Conservation (phyloP, 2,797 vertebrate genomes). For the Sebastes dallii region DNA sequence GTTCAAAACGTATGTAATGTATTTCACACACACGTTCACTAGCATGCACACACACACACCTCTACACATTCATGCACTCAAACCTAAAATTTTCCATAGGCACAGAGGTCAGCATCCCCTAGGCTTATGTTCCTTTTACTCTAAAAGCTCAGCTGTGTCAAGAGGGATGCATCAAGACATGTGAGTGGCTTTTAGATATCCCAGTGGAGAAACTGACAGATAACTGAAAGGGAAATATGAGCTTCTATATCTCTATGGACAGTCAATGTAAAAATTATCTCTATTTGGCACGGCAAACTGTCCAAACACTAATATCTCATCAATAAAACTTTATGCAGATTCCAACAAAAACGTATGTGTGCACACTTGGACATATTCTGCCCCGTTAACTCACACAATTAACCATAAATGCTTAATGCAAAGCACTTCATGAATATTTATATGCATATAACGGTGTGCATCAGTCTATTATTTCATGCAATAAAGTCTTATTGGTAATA, state of each 20-base stretch:
- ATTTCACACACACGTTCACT: not conserved
- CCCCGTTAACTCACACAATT: not conserved
- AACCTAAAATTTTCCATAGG: conserved; percentile 61
- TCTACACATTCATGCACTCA: conserved; percentile 42
- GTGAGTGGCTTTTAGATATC: conserved; percentile 76
- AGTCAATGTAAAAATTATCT: conserved; percentile 25
- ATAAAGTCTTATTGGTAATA: not conserved
- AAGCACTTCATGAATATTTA: not conserved
- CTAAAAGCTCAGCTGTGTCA: conserved; percentile 72
- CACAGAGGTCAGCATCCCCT: conserved; percentile 62
- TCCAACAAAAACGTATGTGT: not conserved
- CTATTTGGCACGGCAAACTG: not conserved
- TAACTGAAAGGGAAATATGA: conserved; percentile 60
- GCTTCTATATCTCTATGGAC: conserved; percentile 37
- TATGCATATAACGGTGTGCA: not conserved
- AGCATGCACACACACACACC: not conserved
- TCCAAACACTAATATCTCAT: conserved; percentile 3
- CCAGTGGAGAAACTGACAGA: conserved; percentile 65
- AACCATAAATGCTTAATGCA: not conserved
- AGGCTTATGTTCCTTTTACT: conserved; percentile 68
- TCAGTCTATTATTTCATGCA: not conserved
- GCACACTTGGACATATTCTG: not conserved
- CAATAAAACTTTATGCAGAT: not conserved
- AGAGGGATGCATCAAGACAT: conserved; percentile 59
- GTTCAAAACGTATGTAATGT: not conserved